phyloP scores from a whole-genome alignment of 2,113 vertebrate species.

The Lasiurus cinereus region DNA sequence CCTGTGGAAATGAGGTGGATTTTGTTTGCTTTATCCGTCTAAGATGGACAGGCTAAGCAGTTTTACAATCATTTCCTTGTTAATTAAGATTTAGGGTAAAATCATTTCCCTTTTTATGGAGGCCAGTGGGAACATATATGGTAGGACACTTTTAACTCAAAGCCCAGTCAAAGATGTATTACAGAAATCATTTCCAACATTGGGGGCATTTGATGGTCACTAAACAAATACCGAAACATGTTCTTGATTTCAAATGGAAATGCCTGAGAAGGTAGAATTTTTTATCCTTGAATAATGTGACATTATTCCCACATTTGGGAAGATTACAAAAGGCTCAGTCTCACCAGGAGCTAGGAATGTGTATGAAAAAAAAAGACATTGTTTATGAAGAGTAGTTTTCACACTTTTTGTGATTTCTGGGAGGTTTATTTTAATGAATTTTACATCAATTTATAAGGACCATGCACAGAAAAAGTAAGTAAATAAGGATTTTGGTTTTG shows the following conservation, averaged over 20 bases:
- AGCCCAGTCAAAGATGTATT: conserved; percentile 32
- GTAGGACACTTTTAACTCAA: conserved; percentile 49
- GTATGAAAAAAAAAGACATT: neutral
- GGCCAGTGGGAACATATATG: conserved; percentile 1
- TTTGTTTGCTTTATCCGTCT: conserved; percentile 21
- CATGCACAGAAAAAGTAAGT: neutral
- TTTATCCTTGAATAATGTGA: neutral
- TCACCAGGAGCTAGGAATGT: neutral
- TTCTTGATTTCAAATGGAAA: conserved; percentile 58
- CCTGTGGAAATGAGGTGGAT: neutral
- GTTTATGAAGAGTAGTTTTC: conserved; percentile 40
- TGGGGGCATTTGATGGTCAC: conserved; percentile 40
- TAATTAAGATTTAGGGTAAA: conserved; percentile 56
- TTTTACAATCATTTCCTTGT: conserved; percentile 55
- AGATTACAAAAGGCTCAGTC: neutral
- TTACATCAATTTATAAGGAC: conserved; percentile 18
- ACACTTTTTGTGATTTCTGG: neutral
- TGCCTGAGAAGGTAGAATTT: conserved; percentile 34
- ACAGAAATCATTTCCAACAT: conserved; percentile 40
- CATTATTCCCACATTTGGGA: conserved; percentile 24
- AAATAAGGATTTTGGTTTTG: neutral
- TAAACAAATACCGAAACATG: conserved; percentile 43
- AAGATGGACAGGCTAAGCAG: conserved; percentile 13
- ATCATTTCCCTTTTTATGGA: neutral
- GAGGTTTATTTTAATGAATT: conserved; percentile 53